A percentile compares a stretch with the other conserved stretches of the same genome.
These are phyloP conservation scores for Columba guinea DNA, from an alignment of 2,797 vertebrate species.

Conservation along the genomic window DNA sequence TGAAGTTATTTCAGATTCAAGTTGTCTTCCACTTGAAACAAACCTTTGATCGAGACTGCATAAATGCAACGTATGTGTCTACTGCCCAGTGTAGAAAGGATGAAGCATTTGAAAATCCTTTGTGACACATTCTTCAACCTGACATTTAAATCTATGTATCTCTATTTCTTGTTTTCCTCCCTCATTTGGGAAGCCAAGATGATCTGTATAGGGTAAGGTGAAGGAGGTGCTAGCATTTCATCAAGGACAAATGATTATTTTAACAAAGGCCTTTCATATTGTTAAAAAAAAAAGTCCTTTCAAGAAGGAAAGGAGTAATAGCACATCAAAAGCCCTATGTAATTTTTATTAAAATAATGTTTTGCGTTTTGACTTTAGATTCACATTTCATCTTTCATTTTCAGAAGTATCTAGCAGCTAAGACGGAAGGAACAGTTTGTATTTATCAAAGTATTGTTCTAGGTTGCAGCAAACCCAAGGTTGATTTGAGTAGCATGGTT, in stretches of 20 bases:
- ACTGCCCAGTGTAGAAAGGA: background rate
- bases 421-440: background rate
- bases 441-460: background rate
- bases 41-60: background rate
- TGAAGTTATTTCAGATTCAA: conserved; percentile 8
- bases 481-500: background rate
- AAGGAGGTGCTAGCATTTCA: background rate
- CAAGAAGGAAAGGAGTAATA: background rate
- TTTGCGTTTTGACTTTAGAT: background rate
- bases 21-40: background rate
- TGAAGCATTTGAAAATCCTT: background rate
- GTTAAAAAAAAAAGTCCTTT: background rate
- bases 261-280: background rate
- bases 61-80: background rate
- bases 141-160: background rate
- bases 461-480: background rate
- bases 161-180: background rate
- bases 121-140: background rate
- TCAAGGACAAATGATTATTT: background rate
- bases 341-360: background rate
- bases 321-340: background rate
- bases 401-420: background rate
- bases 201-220: background rate
- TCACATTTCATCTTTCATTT: background rate
- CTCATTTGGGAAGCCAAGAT: background rate